A percentile compares a stretch with the other conserved stretches of the same genome.
phyloP scores from a whole-genome alignment of 2,888 invertebrate genomes.

The Leptarthrus brevirostris region DNA sequence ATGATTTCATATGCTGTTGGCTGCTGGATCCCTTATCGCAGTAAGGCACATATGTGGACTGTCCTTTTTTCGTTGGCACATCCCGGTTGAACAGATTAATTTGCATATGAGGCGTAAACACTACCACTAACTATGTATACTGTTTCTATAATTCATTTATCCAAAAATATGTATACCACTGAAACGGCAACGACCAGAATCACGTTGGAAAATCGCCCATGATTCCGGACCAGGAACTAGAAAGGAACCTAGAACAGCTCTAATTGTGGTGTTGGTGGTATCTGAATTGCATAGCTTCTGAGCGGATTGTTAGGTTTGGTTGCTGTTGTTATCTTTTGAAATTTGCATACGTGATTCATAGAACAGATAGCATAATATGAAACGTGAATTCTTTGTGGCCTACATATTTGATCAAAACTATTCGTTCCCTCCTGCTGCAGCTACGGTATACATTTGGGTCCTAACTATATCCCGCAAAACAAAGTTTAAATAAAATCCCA shows the following conservation, averaged over 20 bases:
- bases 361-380: conserved; percentile 46
- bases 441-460: not conserved
- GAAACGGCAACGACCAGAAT: not conserved
- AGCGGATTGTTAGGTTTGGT: conserved; percentile 46
- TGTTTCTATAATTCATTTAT: conserved; percentile 48
- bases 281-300: conserved; percentile 7
- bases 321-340: conserved; percentile 50
- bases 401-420: conserved; percentile 18
- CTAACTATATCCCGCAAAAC: not conserved
- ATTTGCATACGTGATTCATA: conserved; percentile 52
- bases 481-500: conserved; percentile 8
- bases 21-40: not conserved
- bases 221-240: not conserved
- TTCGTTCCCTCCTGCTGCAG: not conserved
- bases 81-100: conserved; percentile 32
- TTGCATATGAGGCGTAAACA: conserved; percentile 48
- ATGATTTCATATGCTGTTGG: conserved; percentile 17
- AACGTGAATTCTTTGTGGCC: conserved; percentile 21
- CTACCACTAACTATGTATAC: conserved; percentile 21
- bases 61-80: conserved; percentile 12
- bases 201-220: conserved; percentile 2
- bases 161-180: conserved; percentile 28
- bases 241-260: not conserved
- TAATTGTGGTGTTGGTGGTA: conserved; percentile 29
- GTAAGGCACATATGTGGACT: not conserved